Evolutionary conservation across 2,888 invertebrate genomes (phyloP).

Genomic region (Disparrhopalites patrizii): DNA sequence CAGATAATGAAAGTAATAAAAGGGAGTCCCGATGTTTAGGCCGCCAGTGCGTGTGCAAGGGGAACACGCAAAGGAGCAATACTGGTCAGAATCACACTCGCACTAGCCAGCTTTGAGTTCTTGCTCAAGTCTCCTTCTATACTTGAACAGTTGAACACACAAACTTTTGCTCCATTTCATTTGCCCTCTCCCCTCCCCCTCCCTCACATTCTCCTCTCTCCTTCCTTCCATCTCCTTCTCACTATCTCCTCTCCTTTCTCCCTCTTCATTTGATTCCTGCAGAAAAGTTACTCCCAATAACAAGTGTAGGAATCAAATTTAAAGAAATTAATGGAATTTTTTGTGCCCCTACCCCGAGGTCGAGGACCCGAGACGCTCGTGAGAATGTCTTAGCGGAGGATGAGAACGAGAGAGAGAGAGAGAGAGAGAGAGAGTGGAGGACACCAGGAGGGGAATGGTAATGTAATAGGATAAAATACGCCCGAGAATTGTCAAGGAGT

Average conservation of each 20-base stretch:
- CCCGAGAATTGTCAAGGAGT: neutral
- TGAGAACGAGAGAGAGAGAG: neutral
- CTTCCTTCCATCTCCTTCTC: neutral
- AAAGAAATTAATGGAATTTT: neutral
- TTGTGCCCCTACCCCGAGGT: neutral
- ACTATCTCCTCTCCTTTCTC: too few species aligned
- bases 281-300: too few species aligned
- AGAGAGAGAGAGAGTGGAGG: neutral
- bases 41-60: slow-evolving; percentile 23
- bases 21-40: slow-evolving; percentile 23
- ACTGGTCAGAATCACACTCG: neutral
- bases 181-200: neutral
- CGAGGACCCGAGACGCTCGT: too few species aligned
- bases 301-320: neutral
- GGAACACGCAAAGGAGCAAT: slow-evolving; percentile 43
- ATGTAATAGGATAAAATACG: neutral
- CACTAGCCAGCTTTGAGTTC: too few species aligned
- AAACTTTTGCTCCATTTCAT: neutral
- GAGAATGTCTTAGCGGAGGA: neutral
- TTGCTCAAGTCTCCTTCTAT: too few species aligned
- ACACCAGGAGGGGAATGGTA: neutral
- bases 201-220: neutral
- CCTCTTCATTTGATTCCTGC: too few species aligned
- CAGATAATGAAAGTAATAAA: slow-evolving; percentile 47
- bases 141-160: neutral